Percentiles rank a stretch among this genome's conserved stretches.
Evolutionary conservation across 2,113 vertebrate genomes (phyloP).

Genomic region (Oreochromis niloticus): DNA sequence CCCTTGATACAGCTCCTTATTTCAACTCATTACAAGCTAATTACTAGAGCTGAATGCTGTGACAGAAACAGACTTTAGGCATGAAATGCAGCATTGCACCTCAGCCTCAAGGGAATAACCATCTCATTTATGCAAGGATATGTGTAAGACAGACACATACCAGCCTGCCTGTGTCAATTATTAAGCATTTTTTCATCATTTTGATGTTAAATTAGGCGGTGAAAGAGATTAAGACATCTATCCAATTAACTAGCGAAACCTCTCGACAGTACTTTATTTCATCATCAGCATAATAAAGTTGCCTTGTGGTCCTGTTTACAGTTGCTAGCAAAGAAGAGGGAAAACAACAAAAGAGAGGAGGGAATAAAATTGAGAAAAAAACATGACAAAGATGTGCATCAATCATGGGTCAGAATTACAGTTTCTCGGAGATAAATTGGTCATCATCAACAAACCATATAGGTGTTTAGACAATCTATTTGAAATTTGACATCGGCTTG

Average conservation of each 20-base stretch:
- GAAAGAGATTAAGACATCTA: slow-evolving; percentile 23
- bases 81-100: slow-evolving; percentile 37
- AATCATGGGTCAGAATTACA: not conserved
- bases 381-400: not conserved
- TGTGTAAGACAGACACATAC: slow-evolving; percentile 11
- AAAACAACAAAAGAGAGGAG: not conserved
- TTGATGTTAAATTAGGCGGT: slow-evolving; percentile 45
- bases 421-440: not conserved
- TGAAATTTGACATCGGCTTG: not conserved
- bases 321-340: not conserved
- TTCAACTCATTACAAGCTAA: slow-evolving; percentile 47
- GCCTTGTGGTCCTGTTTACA: not conserved
- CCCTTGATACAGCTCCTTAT: slow-evolving; percentile 7
- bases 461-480: not conserved
- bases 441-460: not conserved
- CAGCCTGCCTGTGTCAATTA: slow-evolving; percentile 17
- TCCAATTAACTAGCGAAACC: slow-evolving; percentile 32
- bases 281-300: not conserved
- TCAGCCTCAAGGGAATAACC: slow-evolving; percentile 12
- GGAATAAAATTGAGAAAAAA: not conserved
- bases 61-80: slow-evolving; percentile 32
- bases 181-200: slow-evolving; percentile 16
- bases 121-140: slow-evolving; percentile 3
- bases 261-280: slow-evolving; percentile 27
- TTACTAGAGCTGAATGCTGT: slow-evolving; percentile 30